Conservation (phyloP, 2,797 vertebrate genomes). For the Ptychadena robeensis region DNA sequence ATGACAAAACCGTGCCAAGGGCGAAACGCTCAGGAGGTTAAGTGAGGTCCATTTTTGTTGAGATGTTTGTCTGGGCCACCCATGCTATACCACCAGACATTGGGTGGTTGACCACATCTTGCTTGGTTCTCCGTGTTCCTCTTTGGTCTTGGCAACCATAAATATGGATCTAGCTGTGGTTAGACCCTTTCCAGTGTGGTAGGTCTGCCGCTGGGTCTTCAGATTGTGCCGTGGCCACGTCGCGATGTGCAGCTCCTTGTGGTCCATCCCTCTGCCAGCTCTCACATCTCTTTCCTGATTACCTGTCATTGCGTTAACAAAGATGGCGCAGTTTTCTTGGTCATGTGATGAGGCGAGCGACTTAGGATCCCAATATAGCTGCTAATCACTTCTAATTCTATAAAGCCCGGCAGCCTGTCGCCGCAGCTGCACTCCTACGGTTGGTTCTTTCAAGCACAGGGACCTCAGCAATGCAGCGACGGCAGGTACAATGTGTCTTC, state of each 20-base stretch:
- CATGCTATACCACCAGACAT: too few species aligned
- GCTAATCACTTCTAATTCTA: conserved; percentile 77
- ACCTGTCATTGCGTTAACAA: background rate
- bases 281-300: background rate
- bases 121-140: too few species aligned
- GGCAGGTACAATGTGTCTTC: conserved; percentile 59
- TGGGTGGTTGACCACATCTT: too few species aligned
- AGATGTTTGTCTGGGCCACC: too few species aligned
- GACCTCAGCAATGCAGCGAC: conserved; percentile 61
- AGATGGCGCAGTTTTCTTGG: background rate
- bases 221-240: background rate
- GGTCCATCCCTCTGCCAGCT: background rate
- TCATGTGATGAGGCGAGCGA: conserved; percentile 70
- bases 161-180: too few species aligned
- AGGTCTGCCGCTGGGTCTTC: too few species aligned
- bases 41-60: too few species aligned
- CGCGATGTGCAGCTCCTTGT: background rate
- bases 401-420: conserved; percentile 68
- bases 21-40: too few species aligned
- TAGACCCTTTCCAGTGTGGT: too few species aligned
- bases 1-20: too few species aligned
- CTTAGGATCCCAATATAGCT: conserved; percentile 79
- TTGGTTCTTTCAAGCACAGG: conserved; percentile 45
- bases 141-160: too few species aligned
- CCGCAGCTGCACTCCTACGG: conserved; percentile 64